These are phyloP conservation scores for Drosophila imparisetae DNA, from an alignment of 2,888 invertebrate genomes.

Conservation along the genomic window DNA sequence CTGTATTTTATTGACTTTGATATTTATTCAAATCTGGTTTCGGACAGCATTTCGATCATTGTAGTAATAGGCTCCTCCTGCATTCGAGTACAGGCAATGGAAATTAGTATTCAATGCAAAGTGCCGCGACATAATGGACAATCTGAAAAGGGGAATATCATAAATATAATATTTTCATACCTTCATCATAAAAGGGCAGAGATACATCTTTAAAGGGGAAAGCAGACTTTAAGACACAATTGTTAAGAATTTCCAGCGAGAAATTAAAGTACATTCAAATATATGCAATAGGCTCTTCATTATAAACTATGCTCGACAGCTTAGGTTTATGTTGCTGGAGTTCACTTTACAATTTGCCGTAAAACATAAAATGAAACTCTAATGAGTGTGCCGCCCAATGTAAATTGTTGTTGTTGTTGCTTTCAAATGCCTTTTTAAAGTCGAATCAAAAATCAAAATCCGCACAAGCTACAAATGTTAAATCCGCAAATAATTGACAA, in stretches of 20 bases:
- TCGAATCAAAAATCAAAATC: conserved; percentile 80
- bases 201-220: background rate
- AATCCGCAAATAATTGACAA: conserved; percentile 81
- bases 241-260: background rate
- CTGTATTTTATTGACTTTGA: background rate
- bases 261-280: background rate
- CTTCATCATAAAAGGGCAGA: too few species aligned
- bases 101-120: background rate
- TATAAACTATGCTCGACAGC: conserved; percentile 15
- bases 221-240: background rate
- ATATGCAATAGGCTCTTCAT: background rate
- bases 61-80: background rate
- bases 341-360: conserved; percentile 16
- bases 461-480: conserved; percentile 79
- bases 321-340: conserved; percentile 15
- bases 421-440: conserved; percentile 66
- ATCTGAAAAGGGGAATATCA: background rate
- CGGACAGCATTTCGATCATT: background rate
- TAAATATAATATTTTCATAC: background rate
- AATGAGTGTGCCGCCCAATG: conserved; percentile 37
- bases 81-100: background rate
- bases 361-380: conserved; percentile 33
- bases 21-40: background rate
- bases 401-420: conserved; percentile 40
- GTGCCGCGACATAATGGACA: background rate